These are phyloP conservation scores for Menidia menidia DNA, from an alignment of 2,797 vertebrate genomes.

Conservation along the genomic window DNA sequence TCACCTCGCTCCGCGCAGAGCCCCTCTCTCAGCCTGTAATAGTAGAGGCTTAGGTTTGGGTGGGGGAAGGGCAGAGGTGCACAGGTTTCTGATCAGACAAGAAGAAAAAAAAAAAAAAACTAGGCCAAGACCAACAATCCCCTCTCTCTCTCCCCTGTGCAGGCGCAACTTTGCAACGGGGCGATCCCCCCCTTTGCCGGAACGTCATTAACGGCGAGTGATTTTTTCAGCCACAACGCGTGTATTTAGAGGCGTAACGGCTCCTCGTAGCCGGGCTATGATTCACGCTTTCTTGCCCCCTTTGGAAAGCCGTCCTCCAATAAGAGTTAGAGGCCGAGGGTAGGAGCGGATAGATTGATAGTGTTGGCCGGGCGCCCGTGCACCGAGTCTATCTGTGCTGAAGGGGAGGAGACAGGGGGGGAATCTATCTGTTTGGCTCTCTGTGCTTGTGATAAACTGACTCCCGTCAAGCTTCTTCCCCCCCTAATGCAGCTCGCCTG, in stretches of 20 bases:
- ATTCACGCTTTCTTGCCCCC: constrained; percentile 80
- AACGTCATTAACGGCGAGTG: constrained; percentile 64
- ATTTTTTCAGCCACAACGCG: constrained; percentile 74
- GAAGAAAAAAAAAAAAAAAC: constrained; percentile 63
- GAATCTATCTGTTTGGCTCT: constrained; percentile 87
- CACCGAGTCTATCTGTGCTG: constrained; percentile 83
- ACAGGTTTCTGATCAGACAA: constrained; percentile 87
- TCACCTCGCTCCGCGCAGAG: constrained; percentile 79
- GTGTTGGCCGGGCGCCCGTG: constrained; percentile 85
- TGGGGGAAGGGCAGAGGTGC: constrained; percentile 85
- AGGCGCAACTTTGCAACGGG: constrained; percentile 71
- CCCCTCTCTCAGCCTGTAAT: constrained; percentile 81
- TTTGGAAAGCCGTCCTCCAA: constrained; percentile 77
- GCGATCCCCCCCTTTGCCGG: constrained; percentile 48
- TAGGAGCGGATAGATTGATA: constrained; percentile 86
- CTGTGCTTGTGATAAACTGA: constrained; percentile 86
- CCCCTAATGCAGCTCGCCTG: constrained; percentile 78
- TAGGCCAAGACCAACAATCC: constrained; percentile 83
- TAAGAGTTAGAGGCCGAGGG: constrained; percentile 79
- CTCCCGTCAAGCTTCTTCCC: constrained; percentile 78
- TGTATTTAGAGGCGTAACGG: constrained; percentile 73
- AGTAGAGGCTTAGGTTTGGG: constrained; percentile 83
- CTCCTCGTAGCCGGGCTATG: constrained; percentile 73
- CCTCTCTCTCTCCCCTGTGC: constrained; percentile 65
- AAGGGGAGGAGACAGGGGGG: constrained; percentile 82